phyloP scores from a whole-genome alignment of 2,797 vertebrate species.

The Lerista edwardsae region DNA sequence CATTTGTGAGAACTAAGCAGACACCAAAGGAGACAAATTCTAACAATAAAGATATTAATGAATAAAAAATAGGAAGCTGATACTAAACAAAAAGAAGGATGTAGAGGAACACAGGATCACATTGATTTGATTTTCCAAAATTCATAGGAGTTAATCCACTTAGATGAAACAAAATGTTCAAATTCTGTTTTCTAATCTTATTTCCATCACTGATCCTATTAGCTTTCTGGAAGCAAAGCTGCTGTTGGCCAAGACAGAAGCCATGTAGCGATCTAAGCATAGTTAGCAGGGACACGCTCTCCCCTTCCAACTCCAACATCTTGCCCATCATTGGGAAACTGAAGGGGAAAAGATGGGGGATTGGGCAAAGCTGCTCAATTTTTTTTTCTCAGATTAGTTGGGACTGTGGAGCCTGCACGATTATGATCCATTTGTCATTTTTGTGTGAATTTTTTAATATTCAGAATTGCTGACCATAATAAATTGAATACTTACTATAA shows the following conservation, averaged over 20 bases:
- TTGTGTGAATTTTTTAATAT: not conserved
- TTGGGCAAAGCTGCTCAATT: not conserved
- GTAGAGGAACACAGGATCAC: slow-evolving; percentile 16
- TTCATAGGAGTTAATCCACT: slow-evolving; percentile 56
- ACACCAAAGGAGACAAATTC: slow-evolving; percentile 29
- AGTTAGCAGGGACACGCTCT: not conserved
- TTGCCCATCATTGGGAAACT: not conserved
- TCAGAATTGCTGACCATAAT: too few relatives aligned
- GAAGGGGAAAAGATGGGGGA: not conserved
- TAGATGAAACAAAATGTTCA: slow-evolving; percentile 69
- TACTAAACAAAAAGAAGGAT: slow-evolving; percentile 55
- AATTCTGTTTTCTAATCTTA: slow-evolving; percentile 66
- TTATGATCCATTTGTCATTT: not conserved
- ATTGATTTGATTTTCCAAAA: slow-evolving; percentile 41
- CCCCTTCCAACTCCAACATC: not conserved
- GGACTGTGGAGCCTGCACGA: not conserved
- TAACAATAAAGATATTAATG: not conserved
- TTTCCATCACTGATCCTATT: slow-evolving; percentile 63
- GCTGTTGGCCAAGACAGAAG: not conserved
- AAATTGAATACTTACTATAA: not conserved
- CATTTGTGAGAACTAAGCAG: slow-evolving; percentile 54
- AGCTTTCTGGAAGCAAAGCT: slow-evolving; percentile 53
- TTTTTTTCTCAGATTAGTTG: not conserved
- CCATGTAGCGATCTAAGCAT: not conserved
- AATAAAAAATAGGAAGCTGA: not conserved